Evolutionary conservation across 2,888 invertebrate genomes (phyloP).

Genomic region (Brachyopa scutellaris): DNA sequence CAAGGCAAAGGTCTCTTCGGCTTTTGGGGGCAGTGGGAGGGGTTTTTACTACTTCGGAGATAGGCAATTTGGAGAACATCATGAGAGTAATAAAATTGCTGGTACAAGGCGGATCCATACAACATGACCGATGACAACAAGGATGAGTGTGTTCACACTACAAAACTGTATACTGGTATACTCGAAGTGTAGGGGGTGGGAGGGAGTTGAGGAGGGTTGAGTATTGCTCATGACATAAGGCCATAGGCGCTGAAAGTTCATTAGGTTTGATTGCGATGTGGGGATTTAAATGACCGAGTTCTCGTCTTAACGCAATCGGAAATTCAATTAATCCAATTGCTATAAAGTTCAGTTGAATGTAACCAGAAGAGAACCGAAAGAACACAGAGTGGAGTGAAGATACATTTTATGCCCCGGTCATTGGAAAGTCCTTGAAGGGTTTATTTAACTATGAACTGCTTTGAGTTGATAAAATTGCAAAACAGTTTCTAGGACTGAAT

Average conservation of each 20-base stretch:
- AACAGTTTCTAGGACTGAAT: no score
- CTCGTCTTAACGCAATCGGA: neutral
- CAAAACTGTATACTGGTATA: no score
- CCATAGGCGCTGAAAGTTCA: constrained; percentile 14
- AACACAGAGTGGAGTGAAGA: neutral
- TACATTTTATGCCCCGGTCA: neutral
- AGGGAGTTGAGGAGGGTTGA: neutral
- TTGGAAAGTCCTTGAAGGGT: neutral
- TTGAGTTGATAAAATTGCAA: no score
- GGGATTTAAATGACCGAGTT: constrained; percentile 2
- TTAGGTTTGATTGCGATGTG: constrained; percentile 36
- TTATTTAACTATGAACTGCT: no score
- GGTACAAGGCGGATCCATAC: constrained; percentile 4
- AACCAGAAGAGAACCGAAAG: neutral
- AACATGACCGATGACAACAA: constrained; percentile 33
- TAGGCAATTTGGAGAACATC: constrained; percentile 52
- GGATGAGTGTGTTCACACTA: constrained; percentile 19
- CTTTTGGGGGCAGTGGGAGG: no score
- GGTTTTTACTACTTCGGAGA: constrained; percentile 43
- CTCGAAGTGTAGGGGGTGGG: no score
- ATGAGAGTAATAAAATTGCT: constrained; percentile 48
- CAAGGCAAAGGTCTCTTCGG: no score
- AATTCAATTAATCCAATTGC: constrained; percentile 50
- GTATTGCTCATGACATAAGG: constrained; percentile 16
- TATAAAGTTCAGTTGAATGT: constrained; percentile 2